These are phyloP conservation scores for Tholera decimalis DNA, from an alignment of 2,888 invertebrate species.

Conservation along the genomic window DNA sequence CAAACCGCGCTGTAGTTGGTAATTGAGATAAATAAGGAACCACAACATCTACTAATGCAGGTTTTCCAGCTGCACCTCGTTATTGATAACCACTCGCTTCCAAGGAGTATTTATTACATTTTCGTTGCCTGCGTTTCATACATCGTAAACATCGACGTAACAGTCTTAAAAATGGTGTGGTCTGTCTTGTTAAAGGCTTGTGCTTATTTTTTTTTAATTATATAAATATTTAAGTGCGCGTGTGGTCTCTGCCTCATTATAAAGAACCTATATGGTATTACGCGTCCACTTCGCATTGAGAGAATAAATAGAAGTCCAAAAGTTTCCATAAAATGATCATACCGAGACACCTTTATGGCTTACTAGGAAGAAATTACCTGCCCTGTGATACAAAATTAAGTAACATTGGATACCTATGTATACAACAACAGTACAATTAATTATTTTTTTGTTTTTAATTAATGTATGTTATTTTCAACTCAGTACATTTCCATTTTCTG, in stretches of 20 bases:
- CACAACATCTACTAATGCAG: constrained; percentile 52
- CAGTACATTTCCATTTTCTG: no score
- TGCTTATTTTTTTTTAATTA: constrained; percentile 37
- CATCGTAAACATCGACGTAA: constrained; percentile 63
- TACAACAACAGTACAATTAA: no score
- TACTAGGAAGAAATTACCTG: no score
- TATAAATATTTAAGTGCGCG: constrained; percentile 36
- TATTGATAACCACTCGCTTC: constrained; percentile 48
- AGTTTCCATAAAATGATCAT: background rate
- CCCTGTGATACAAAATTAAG: no score
- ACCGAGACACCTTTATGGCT: background rate
- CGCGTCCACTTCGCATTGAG: background rate
- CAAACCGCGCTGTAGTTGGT: constrained; percentile 13
- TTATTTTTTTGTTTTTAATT: no score
- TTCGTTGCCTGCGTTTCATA: constrained; percentile 65
- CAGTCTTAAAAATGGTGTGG: constrained; percentile 52
- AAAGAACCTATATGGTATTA: background rate
- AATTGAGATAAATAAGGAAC: constrained; percentile 39
- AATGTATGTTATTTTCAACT: no score
- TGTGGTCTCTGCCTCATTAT: constrained; percentile 15
- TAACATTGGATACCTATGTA: no score
- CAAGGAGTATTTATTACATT: constrained; percentile 61
- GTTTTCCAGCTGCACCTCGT: constrained; percentile 56
- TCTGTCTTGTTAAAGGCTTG: constrained; percentile 45
- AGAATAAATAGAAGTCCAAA: background rate